Evolutionary conservation across 2,113 vertebrate species (phyloP).

Genomic region (Eurystomus gularis): DNA sequence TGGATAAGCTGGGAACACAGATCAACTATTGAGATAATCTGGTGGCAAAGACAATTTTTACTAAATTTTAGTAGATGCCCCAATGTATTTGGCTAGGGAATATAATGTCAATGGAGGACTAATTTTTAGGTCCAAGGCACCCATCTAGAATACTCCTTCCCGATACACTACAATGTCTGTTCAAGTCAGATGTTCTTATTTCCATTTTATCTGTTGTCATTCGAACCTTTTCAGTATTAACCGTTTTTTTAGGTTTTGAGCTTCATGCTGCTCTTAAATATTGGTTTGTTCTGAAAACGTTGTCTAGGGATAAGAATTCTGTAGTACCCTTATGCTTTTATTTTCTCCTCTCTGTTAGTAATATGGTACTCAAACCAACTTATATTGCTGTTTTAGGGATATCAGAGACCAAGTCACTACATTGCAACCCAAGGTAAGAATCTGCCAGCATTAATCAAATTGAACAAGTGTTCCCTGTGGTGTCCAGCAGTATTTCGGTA

Average conservation of each 20-base stretch:
- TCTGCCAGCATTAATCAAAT: neutral
- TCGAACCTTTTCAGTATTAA: neutral
- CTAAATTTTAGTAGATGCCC: neutral
- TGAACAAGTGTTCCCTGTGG: neutral
- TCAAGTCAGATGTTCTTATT: constrained; percentile 46
- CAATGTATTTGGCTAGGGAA: neutral
- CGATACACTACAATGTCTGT: constrained; percentile 11
- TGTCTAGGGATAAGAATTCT: constrained; percentile 36
- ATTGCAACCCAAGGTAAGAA: constrained; percentile 97
- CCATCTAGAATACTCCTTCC: neutral
- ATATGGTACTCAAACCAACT: constrained; percentile 59
- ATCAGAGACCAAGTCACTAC: constrained; percentile 98
- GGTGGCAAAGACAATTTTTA: constrained; percentile 23
- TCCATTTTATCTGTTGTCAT: constrained; percentile 51
- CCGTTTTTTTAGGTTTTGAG: constrained; percentile 10
- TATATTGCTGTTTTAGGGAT: constrained; percentile 86
- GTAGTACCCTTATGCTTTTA: constrained; percentile 68
- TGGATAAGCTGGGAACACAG: neutral
- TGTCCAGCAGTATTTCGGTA: neutral
- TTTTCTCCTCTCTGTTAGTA: constrained; percentile 31
- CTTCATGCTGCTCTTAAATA: constrained; percentile 23
- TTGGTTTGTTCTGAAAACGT: constrained; percentile 22
- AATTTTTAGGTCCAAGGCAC: neutral
- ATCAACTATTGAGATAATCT: constrained; percentile 23
- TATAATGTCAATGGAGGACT: neutral